Percentiles rank a stretch among this genome's conserved stretches.
phyloP scores from a whole-genome alignment of 2,113 vertebrate species.

The Phrynosoma blainvillii region DNA sequence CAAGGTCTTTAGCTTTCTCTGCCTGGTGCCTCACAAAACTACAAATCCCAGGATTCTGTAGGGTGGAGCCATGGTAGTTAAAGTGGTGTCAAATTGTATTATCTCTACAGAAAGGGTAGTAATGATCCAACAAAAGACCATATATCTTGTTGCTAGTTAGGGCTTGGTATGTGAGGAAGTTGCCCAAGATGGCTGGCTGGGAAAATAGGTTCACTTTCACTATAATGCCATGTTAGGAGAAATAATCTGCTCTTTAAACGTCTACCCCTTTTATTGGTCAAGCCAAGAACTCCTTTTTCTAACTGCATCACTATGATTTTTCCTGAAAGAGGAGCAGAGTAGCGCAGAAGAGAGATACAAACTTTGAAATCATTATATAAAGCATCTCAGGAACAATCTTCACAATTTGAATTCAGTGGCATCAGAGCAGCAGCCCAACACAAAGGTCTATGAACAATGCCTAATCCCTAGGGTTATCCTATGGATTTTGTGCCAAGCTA shows the following conservation, averaged over 20 bases:
- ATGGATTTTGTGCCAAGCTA: conserved; percentile 15
- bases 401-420: background rate
- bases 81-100: no score
- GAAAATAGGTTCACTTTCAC: background rate
- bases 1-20: no score
- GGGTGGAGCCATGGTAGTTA: no score
- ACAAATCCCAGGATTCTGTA: no score
- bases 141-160: background rate
- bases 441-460: background rate
- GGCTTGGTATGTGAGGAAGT: background rate
- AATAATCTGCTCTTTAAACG: background rate
- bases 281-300: background rate
- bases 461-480: background rate
- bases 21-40: no score
- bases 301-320: background rate
- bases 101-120: background rate
- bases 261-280: background rate
- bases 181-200: background rate
- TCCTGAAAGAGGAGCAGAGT: background rate
- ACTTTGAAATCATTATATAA: background rate
- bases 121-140: background rate
- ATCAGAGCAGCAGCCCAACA: background rate
- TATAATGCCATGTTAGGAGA: background rate
- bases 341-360: background rate
- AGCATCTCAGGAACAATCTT: background rate